Base-by-base conservation (phyloP, 2,113 vertebrate species). In the Copsychus sechellarum region DNA sequence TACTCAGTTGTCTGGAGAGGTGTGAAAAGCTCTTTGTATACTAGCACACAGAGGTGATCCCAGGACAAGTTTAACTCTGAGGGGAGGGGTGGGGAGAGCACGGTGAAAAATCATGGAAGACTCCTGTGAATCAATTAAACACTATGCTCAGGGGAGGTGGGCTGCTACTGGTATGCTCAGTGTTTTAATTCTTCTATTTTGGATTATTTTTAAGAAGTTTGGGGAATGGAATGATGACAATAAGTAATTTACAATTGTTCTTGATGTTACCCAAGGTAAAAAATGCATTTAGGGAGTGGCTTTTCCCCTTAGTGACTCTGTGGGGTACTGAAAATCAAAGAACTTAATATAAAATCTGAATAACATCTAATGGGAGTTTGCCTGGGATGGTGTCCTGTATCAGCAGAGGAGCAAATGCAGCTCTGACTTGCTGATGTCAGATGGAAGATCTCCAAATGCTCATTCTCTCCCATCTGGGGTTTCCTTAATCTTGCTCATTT, bases 401-500 rank as follows among this genome's bases (percentile, higher is more conserved):
- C 64, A 93, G 90, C 51, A 57, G 69, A 88, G 50, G 40, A 81
- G 70, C 72, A 83, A 86, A 76, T 18, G 45, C 56, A 61, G 72
- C 57, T 92, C 56, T 81, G 89, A 42, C 58, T 91, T 0, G 5
- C 69, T 80, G 88, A 67, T 95, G 76, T 93, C 86, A 92, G n/a
- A 36, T 91, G 87, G 81, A 82, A 92, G 6, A 71, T 76, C 50
- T 90, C 92, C 92, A 93, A 90, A 67, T 61, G 34, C 45, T 90
- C 74, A 34, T 48, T 91, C 61, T 69, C 36, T 96, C 48, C 95
- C 83, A 90, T 76, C 64, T 93, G 81, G 88, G 64, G 11, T 40
- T 94, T 81, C 92, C 67, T 95, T 88, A 67, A 36, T 89, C 80
- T 86, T 92, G 80, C 48, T 95, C 80, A 25, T 72, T 93, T 93